Evolutionary conservation across 2,888 invertebrate genomes (phyloP).

Genomic region (Lycocerus yunnanus): DNA sequence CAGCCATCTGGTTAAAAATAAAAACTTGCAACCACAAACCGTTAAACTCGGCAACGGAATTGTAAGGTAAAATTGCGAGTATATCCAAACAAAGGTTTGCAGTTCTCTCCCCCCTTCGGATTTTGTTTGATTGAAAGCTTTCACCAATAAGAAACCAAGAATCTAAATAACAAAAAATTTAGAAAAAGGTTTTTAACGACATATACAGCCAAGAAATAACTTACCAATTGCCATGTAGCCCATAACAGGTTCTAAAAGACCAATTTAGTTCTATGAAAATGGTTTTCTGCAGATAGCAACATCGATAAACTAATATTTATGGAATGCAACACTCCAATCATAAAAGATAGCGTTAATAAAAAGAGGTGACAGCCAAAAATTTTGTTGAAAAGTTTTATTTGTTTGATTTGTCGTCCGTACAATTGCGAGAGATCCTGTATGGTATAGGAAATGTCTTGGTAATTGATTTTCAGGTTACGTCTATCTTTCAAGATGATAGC

Average conservation of each 20-base stretch:
- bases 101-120: background rate
- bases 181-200: background rate
- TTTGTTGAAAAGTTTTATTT: background rate
- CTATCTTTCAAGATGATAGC: background rate
- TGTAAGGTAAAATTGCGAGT: background rate
- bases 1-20: background rate
- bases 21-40: background rate
- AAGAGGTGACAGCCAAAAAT: background rate
- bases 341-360: background rate
- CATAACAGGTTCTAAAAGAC: background rate
- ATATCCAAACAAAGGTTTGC: background rate
- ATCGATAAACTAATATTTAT: background rate
- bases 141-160: background rate
- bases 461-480: background rate
- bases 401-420: background rate
- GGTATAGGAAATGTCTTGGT: background rate
- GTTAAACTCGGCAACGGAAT: background rate
- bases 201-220: too few species aligned
- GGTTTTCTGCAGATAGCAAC: too few species aligned
- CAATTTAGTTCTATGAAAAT: background rate
- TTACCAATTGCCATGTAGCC: background rate
- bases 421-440: background rate
- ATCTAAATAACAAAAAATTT: background rate
- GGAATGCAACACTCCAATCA: background rate
- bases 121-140: background rate